A percentile compares a stretch with the other conserved stretches of the same genome.
These are phyloP conservation scores for Smutsia gigantea DNA, from an alignment of 2,797 vertebrate genomes.

Conservation along the genomic window DNA sequence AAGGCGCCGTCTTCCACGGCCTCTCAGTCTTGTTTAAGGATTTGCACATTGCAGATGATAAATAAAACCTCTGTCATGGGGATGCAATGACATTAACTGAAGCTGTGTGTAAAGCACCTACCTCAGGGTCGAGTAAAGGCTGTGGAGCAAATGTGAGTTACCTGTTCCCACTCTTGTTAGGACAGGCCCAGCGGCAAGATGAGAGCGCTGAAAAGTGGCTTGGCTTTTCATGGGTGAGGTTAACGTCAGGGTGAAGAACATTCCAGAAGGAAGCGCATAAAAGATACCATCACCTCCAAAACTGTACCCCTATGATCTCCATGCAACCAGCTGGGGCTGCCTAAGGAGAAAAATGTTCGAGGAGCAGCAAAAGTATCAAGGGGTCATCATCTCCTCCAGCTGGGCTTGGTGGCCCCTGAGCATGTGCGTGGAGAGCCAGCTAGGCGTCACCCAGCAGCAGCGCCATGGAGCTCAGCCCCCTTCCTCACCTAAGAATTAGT, in stretches of 20 bases:
- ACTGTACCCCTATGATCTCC: background rate
- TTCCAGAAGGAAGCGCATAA: background rate
- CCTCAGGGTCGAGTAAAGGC: background rate
- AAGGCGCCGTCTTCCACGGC: background rate
- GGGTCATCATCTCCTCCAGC: background rate
- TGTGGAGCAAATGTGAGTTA: background rate
- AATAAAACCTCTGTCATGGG: background rate
- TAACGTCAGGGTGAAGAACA: background rate
- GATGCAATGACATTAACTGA: background rate
- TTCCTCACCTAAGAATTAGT: background rate
- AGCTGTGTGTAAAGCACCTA: background rate
- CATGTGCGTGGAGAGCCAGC: background rate
- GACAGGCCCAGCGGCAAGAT: background rate
- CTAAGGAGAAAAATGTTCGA: background rate
- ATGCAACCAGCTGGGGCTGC: background rate
- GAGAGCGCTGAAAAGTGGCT: background rate
- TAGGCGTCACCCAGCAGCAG: conserved; percentile 32
- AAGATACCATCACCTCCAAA: background rate
- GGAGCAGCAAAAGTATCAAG: background rate
- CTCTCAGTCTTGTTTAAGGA: background rate
- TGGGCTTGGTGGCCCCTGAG: background rate
- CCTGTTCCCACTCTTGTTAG: background rate
- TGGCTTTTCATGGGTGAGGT: background rate
- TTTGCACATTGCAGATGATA: background rate
- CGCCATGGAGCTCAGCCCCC: background rate